Evolutionary conservation across 2,888 invertebrate genomes (phyloP).

Genomic region (Drosophila multiciliata): DNA sequence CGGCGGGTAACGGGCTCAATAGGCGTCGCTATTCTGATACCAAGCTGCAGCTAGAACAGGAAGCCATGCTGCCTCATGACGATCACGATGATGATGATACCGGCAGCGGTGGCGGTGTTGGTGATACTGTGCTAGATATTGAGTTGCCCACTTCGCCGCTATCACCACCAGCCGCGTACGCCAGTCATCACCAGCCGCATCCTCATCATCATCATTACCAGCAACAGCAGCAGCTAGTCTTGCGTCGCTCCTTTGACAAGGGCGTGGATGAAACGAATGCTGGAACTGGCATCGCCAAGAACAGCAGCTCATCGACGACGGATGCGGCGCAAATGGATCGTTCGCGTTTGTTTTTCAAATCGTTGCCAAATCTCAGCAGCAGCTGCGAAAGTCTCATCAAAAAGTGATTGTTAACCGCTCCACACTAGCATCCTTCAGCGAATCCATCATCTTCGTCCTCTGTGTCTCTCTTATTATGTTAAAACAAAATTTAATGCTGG

Average conservation of each 20-base stretch:
- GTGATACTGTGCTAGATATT: constrained; percentile 77
- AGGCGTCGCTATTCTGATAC: constrained; percentile 85
- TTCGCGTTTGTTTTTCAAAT: constrained; percentile 86
- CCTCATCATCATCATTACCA: constrained; percentile 19
- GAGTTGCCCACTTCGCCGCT: constrained; percentile 80
- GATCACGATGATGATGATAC: constrained; percentile 47
- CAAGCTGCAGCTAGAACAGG: constrained; percentile 77
- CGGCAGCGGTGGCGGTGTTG: constrained; percentile 56
- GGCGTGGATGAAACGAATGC: constrained; percentile 66
- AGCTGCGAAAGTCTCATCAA: constrained; percentile 88
- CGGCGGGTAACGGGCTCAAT: constrained; percentile 49
- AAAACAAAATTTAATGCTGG: constrained; percentile 46
- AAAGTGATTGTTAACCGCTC: constrained; percentile 53
- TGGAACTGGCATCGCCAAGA: constrained; percentile 1
- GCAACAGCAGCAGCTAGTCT: constrained; percentile 46
- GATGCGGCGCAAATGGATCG: constrained; percentile 68
- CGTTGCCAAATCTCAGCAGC: constrained; percentile 90
- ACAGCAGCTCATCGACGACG: constrained; percentile 29
- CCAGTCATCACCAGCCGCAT: constrained; percentile 49
- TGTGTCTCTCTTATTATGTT: constrained; percentile 30
- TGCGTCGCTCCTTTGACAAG: constrained; percentile 81
- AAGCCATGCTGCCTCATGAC: constrained; percentile 63
- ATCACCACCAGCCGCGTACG: constrained; percentile 71
- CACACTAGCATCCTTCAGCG: background rate
- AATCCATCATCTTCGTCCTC: background rate